A percentile compares a stretch with the other conserved stretches of the same genome.
Evolutionary conservation across 2,797 vertebrate genomes (phyloP).

Genomic region (Chrysolophus pictus): DNA sequence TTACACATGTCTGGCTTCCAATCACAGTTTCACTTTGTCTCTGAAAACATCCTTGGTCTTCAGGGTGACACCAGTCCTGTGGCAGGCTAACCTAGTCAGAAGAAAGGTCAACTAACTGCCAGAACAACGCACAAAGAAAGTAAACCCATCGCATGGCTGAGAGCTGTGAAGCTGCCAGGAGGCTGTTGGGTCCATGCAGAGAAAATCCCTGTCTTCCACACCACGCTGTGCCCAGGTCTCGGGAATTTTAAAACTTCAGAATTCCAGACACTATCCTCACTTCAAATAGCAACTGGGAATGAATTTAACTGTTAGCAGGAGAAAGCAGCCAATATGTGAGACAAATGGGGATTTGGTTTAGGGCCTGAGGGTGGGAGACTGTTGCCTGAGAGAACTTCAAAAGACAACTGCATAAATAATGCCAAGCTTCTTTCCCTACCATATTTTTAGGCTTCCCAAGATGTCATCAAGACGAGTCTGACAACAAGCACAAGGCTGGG

Average conservation of each 20-base stretch:
- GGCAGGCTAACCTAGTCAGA: slow-evolving; percentile 42
- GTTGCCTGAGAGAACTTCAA: slow-evolving; percentile 26
- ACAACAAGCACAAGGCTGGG: not conserved
- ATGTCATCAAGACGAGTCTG: not conserved
- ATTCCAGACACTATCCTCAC: not conserved
- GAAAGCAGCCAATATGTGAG: not conserved
- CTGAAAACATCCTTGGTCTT: slow-evolving; percentile 39
- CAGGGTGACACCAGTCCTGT: slow-evolving; percentile 50
- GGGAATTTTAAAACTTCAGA: not conserved
- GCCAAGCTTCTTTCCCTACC: not conserved
- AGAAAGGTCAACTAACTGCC: slow-evolving; percentile 20
- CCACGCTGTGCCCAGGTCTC: not conserved
- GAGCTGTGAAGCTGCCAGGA: slow-evolving; percentile 27
- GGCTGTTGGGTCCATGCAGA: not conserved
- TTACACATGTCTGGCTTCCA: slow-evolving; percentile 8
- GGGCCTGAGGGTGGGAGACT: not conserved
- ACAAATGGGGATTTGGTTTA: not conserved
- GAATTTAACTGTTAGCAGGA: slow-evolving; percentile 22
- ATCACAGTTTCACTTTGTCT: slow-evolving; percentile 7
- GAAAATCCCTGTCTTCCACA: not conserved
- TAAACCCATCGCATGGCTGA: not conserved
- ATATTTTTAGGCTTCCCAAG: not conserved
- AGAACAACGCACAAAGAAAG: slow-evolving; percentile 10
- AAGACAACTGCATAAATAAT: slow-evolving; percentile 27
- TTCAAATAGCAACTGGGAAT: slow-evolving; percentile 24